Evolutionary conservation across 2,888 invertebrate genomes (phyloP).

Genomic region (Drosophila pseudotalamancana): DNA sequence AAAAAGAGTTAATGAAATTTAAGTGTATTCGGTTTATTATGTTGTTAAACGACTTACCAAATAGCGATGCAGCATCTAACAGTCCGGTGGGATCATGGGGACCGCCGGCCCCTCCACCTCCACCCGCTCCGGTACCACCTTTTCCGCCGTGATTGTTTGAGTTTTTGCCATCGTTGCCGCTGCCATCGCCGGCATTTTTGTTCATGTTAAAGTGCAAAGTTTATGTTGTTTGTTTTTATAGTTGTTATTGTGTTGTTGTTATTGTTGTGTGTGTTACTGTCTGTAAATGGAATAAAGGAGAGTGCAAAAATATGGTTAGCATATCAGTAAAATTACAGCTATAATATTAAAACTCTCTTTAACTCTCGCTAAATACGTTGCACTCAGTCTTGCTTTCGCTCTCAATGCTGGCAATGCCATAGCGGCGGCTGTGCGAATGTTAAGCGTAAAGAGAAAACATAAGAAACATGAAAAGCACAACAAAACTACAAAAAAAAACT

Average conservation of each 20-base stretch:
- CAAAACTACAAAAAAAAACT: conserved; percentile 70
- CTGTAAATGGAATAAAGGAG: conserved; percentile 12
- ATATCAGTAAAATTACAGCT: not conserved
- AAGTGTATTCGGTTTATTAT: not conserved
- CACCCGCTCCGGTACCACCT: conserved; percentile 84
- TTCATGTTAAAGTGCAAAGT: conserved; percentile 86
- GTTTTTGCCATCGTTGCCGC: conserved; percentile 82
- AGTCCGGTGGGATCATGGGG: conserved; percentile 88
- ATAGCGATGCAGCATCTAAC: conserved; percentile 92
- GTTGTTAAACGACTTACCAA: conserved; percentile 84
- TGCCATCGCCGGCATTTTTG: conserved; percentile 90
- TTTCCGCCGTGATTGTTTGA: conserved; percentile 81
- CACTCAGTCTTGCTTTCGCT: conserved; percentile 27
- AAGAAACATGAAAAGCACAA: conserved; percentile 71
- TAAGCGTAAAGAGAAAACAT: conserved; percentile 38
- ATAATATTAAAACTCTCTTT: conserved; percentile 1
- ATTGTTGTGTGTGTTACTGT: conserved; percentile 22
- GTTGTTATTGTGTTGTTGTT: conserved; percentile 5
- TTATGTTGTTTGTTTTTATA: conserved; percentile 14
- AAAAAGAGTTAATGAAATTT: not conserved
- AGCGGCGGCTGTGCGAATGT: conserved; percentile 39
- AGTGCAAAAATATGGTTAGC: not conserved
- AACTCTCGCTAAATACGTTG: conserved; percentile 5
- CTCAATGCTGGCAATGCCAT: conserved; percentile 57
- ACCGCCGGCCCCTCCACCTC: conserved; percentile 75